Evolutionary conservation across 2,113 vertebrate genomes (phyloP).

Genomic region (Rhinogobius similis): DNA sequence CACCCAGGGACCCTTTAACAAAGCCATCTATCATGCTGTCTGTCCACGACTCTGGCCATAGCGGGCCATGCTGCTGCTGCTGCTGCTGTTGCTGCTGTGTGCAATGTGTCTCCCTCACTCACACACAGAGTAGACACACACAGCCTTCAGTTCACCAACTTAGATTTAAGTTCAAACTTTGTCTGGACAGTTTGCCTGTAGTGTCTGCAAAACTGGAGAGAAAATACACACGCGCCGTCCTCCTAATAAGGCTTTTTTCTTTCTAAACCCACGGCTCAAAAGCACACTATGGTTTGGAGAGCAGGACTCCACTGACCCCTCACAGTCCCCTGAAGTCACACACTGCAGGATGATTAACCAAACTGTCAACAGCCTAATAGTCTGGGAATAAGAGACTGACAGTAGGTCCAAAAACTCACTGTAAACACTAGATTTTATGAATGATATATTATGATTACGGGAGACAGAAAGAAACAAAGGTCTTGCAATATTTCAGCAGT

Average conservation of each 20-base stretch:
- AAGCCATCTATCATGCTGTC: constrained; percentile 99
- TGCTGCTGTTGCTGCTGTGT: constrained; percentile 26
- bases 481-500: constrained; percentile 37
- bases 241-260: constrained; percentile 11
- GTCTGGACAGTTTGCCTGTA: constrained; percentile 85
- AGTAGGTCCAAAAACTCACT: constrained; percentile 48
- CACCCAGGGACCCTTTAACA: constrained; percentile 99
- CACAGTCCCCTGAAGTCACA: constrained; percentile 53
- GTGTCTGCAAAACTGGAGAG: constrained; percentile 74
- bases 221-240: constrained; percentile 22
- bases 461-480: background rate
- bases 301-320: constrained; percentile 46
- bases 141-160: constrained; percentile 32
- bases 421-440: constrained; percentile 55
- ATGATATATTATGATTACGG: constrained; percentile 30
- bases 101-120: constrained; percentile 28
- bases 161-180: constrained; percentile 24
- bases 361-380: constrained; percentile 70
- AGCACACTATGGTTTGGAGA: constrained; percentile 20
- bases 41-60: constrained; percentile 92
- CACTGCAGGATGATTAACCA: constrained; percentile 66
- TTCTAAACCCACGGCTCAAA: constrained; percentile 38
- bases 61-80: constrained; percentile 43
- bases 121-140: constrained; percentile 40
- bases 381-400: constrained; percentile 65